phyloP scores from a whole-genome alignment of 2,888 invertebrate species.

The Ochropleura leucogaster region DNA sequence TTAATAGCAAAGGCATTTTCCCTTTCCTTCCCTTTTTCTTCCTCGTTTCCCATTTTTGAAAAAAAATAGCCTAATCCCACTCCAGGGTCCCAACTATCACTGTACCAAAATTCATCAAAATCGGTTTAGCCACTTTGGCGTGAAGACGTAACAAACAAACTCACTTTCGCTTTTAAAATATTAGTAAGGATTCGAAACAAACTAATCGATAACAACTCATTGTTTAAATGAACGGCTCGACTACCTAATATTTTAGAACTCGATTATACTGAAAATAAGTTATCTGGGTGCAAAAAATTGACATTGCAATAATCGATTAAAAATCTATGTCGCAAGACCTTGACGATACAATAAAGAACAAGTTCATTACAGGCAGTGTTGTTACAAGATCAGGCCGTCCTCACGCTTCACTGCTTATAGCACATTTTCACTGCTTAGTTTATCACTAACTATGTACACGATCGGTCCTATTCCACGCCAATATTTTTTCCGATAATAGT shows the following conservation, averaged over 20 bases:
- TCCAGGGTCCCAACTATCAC: too few species aligned
- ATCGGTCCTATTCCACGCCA: constrained; percentile 66
- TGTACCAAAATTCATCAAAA: too few species aligned
- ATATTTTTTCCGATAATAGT: constrained; percentile 64
- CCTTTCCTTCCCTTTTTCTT: too few species aligned
- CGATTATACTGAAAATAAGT: constrained; percentile 26
- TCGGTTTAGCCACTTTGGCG: too few species aligned
- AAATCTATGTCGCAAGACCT: constrained; percentile 71
- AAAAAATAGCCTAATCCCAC: too few species aligned
- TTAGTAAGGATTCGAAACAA: background rate
- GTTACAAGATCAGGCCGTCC: constrained; percentile 70
- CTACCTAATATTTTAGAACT: constrained; percentile 5
- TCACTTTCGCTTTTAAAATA: too few species aligned
- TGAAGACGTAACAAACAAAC: too few species aligned
- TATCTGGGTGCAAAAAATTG: constrained; percentile 27
- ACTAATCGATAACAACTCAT: background rate
- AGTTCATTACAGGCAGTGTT: constrained; percentile 68
- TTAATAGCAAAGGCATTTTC: too few species aligned
- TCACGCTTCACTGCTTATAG: constrained; percentile 74
- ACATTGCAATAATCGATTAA: constrained; percentile 56
- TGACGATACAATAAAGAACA: constrained; percentile 70
- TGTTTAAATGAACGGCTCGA: background rate
- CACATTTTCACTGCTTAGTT: constrained; percentile 74
- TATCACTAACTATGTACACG: constrained; percentile 69
- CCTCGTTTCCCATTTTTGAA: too few species aligned